A percentile compares a stretch with the other conserved stretches of the same genome.
Evolutionary conservation across 2,113 vertebrate species (phyloP).

Genomic region (Indicator maculatus): DNA sequence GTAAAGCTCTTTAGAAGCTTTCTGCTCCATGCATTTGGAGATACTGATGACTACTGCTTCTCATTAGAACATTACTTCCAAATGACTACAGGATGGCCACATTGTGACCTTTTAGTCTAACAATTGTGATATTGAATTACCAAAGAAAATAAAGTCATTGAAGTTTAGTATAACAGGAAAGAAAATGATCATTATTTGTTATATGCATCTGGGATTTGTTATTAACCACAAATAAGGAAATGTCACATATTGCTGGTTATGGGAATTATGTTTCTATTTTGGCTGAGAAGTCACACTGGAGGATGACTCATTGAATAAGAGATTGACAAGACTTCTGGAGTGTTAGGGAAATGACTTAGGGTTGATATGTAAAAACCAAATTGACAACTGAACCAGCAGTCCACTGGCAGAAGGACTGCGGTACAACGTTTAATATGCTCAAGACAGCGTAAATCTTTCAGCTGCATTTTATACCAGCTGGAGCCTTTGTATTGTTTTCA

Average conservation of each 20-base stretch:
- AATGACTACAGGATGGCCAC: not conserved
- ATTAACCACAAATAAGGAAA: not conserved
- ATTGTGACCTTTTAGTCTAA: not conserved
- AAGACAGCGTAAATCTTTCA: not conserved
- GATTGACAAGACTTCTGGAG: not conserved
- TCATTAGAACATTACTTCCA: not conserved
- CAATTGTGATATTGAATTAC: not conserved
- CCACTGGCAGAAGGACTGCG: not conserved
- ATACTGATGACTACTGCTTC: not conserved
- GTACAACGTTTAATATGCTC: not conserved
- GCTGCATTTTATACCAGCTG: conserved; percentile 24
- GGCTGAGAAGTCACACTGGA: not conserved
- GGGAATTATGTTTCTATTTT: not conserved
- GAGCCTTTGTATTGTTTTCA: conserved; percentile 11
- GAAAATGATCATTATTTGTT: not conserved
- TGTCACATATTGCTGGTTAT: not conserved
- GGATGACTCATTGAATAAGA: not conserved
- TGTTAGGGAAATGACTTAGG: not conserved
- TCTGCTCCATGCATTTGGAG: not conserved
- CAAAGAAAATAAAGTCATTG: not conserved
- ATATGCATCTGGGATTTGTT: not conserved
- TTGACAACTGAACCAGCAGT: not conserved
- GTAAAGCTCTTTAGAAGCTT: not conserved
- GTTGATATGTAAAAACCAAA: not conserved
- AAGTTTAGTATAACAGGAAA: not conserved